Conservation (phyloP, 2,113 vertebrate species). For the Tetrax tetrax region DNA sequence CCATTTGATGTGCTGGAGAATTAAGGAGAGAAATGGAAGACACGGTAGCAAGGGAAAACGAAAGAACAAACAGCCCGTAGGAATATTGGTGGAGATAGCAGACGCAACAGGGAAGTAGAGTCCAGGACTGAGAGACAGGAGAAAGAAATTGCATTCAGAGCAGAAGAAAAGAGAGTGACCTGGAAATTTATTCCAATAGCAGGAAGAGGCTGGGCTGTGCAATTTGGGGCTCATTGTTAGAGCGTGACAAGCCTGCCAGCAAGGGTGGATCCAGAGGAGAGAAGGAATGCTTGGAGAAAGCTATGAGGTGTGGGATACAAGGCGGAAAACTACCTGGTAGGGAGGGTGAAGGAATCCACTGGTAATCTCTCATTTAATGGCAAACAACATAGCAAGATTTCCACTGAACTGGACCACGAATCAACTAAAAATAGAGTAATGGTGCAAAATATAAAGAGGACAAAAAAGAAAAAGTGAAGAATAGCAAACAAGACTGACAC, state of each 20-base stretch:
- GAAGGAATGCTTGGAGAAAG: slow-evolving; percentile 35
- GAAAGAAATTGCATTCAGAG: not conserved
- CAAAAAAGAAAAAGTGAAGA: not conserved
- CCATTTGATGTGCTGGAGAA: not conserved
- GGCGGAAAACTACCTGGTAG: not conserved
- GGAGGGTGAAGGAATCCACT: not conserved
- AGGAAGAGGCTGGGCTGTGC: slow-evolving; percentile 24
- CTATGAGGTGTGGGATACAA: not conserved
- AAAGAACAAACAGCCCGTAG: not conserved
- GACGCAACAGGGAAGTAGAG: not conserved
- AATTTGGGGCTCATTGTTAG: slow-evolving; percentile 11
- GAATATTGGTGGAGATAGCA: not conserved
- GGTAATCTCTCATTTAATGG: not conserved
- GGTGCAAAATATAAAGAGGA: not conserved
- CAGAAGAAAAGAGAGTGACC: not conserved
- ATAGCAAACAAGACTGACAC: not conserved
- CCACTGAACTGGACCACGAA: not conserved
- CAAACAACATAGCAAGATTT: not conserved
- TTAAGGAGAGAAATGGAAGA: not conserved
- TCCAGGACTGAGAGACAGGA: not conserved
- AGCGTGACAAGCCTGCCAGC: slow-evolving; percentile 23
- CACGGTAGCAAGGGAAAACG: not conserved
- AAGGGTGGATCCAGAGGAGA: slow-evolving; percentile 31
- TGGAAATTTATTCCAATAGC: slow-evolving; percentile 49
- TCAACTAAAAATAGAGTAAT: not conserved